Base-by-base conservation (phyloP, 2,113 vertebrate genomes). In the Nothobranchius furzeri region DNA sequence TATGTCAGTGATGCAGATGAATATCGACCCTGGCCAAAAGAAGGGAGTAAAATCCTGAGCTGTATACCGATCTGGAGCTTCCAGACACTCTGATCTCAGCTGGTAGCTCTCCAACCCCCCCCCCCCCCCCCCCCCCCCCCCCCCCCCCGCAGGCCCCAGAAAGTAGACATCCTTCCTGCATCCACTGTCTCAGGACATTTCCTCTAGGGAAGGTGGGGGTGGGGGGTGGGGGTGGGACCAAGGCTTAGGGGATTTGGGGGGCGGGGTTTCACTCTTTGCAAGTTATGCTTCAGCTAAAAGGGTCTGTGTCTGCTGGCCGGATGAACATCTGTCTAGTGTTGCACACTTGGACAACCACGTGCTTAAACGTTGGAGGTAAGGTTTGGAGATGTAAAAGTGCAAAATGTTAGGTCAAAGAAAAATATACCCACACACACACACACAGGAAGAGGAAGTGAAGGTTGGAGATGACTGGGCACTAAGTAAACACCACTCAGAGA, bases 401-500 rank as follows among this genome's bases (percentile, higher is more conserved):
- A 30, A 6, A 5, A 40, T 40, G 37, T 40, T 40, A 40, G 9
- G 37, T 7, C 6, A 6, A 40, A 40, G 37, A 60, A 46, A 83
- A 85, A 81, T 4, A 4, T 4, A 20, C 20, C 0, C 30, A 60
- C 49, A 62, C 53, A 56, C 40, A 70, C 53, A 71, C 14, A 57
- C 53, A 79, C 71, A 86, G 81, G 84, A 85, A 81, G 73, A 85
- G 85, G 90, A 88, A 84, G 76, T 60, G 78, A 78, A 84, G 73
- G 54, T 67, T 73, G 67, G 73, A 82, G 84, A 86, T 82, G 83
- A 40, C 37, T 7, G 85, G 88, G 84, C 79, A 79, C 65, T 64
- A 60, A 75, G 83, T 79, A 88, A 90, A 88, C 85, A 89, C 75
- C 76, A 73, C 73, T 85, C 14, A 69, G 76, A 55, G 69, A 75